These are phyloP conservation scores for Aleiodes alternator DNA, from an alignment of 2,888 invertebrate species.

Conservation along the genomic window DNA sequence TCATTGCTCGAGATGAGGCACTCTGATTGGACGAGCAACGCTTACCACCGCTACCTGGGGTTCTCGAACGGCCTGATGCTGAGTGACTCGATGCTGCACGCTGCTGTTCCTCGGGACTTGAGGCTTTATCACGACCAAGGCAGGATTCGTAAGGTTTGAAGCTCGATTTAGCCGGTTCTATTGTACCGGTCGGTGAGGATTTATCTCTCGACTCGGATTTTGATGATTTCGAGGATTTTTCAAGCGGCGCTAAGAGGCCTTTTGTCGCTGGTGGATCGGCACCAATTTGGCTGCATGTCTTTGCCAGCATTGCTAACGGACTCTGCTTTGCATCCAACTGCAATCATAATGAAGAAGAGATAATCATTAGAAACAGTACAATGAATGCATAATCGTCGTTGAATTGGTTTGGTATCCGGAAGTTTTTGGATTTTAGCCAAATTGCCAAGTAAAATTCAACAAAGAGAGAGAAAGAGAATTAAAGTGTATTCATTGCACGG, in stretches of 20 bases:
- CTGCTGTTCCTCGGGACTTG: conserved; percentile 80
- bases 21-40: conserved; percentile 88
- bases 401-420: conserved; percentile 3
- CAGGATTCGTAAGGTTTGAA: conserved; percentile 88
- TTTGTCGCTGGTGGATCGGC: conserved; percentile 87
- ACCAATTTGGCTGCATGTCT: conserved; percentile 98
- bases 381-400: conserved; percentile 38
- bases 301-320: conserved; percentile 95
- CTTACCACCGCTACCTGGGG: conserved; percentile 65
- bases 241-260: conserved; percentile 84
- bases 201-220: conserved; percentile 79
- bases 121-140: conserved; percentile 81
- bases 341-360: conserved; percentile 73
- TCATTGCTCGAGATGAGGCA: conserved; percentile 78
- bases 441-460: conserved; percentile 18
- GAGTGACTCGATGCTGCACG: conserved; percentile 76
- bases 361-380: conserved; percentile 46
- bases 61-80: conserved; percentile 68
- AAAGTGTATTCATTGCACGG: conserved; percentile 13
- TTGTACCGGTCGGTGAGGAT: conserved; percentile 74
- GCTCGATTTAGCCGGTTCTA: conserved; percentile 77
- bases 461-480: conserved; percentile 16
- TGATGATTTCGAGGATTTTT: conserved; percentile 71
- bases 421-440: conserved; percentile 16
- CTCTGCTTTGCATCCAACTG: conserved; percentile 99